These are phyloP conservation scores for Rhagoletis zephyria DNA, from an alignment of 1,140 invertebrate genomes.

Conservation along the genomic window DNA sequence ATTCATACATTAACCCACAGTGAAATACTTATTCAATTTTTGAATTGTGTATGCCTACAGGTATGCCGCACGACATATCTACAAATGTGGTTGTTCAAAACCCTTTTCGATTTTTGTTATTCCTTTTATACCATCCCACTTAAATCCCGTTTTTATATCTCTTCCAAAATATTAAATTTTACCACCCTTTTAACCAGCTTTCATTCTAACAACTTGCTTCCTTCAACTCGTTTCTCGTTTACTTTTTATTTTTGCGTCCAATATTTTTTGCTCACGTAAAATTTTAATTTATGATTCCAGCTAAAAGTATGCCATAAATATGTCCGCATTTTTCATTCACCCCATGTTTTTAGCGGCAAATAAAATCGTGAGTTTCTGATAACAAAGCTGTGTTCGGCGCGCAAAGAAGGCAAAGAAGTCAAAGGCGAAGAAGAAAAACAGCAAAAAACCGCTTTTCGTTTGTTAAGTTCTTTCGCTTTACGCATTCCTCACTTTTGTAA, in stretches of 20 bases:
- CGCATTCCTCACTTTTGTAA: neutral
- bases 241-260: neutral
- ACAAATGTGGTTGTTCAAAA: neutral
- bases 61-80: too few relatives aligned
- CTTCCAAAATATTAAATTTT: too few relatives aligned
- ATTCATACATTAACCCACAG: too few relatives aligned
- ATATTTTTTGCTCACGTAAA: conserved; percentile 4
- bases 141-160: neutral
- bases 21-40: too few relatives aligned
- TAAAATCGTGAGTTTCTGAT: neutral
- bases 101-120: too few relatives aligned
- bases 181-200: too few relatives aligned
- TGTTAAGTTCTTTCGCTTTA: neutral
- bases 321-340: neutral
- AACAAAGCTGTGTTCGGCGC: neutral
- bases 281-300: conserved; percentile 29
- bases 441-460: neutral
- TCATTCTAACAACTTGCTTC: too few relatives aligned
- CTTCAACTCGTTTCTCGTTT: neutral
- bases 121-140: too few relatives aligned
- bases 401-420: neutral
- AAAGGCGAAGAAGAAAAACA: neutral
- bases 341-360: neutral
- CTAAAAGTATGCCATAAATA: conserved; percentile 28
- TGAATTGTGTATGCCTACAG: too few relatives aligned